A percentile compares a stretch with the other conserved stretches of the same genome.
Evolutionary conservation across 2,797 vertebrate species (phyloP).

Genomic region (Neoniphon sammara): DNA sequence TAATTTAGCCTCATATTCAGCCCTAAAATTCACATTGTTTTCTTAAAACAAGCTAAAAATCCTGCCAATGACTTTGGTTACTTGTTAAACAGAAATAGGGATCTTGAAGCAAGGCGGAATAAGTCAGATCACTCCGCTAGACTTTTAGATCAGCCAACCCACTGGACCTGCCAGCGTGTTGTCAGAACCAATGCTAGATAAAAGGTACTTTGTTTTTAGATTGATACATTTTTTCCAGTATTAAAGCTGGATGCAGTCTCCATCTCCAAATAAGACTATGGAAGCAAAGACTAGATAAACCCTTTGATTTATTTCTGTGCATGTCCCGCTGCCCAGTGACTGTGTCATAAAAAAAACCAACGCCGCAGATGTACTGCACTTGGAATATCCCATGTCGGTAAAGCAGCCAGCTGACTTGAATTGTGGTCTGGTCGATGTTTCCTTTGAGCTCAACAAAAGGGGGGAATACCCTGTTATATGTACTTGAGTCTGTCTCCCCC

Average conservation of each 20-base stretch:
- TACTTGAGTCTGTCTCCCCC: constrained; percentile 42
- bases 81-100: no score
- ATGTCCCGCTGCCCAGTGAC: constrained; percentile 7
- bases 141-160: no score
- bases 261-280: not conserved
- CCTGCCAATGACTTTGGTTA: no score
- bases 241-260: not conserved
- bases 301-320: constrained; percentile 17
- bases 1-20: no score
- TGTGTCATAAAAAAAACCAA: constrained; percentile 42
- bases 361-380: constrained; percentile 20
- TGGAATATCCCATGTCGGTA: constrained; percentile 31
- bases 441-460: constrained; percentile 50
- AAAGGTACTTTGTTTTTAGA: no score
- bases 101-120: not conserved
- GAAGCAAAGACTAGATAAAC: not conserved
- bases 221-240: not conserved
- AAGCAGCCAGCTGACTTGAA: constrained; percentile 56
- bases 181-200: no score
- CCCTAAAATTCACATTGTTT: no score
- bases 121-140: not conserved
- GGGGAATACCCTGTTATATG: constrained; percentile 49
- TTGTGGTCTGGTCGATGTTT: constrained; percentile 48
- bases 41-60: no score
- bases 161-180: not conserved